Percentiles rank a stretch among this genome's conserved stretches.
Evolutionary conservation across 2,888 invertebrate species (phyloP).

Genomic region (Pherbina coryleti): DNA sequence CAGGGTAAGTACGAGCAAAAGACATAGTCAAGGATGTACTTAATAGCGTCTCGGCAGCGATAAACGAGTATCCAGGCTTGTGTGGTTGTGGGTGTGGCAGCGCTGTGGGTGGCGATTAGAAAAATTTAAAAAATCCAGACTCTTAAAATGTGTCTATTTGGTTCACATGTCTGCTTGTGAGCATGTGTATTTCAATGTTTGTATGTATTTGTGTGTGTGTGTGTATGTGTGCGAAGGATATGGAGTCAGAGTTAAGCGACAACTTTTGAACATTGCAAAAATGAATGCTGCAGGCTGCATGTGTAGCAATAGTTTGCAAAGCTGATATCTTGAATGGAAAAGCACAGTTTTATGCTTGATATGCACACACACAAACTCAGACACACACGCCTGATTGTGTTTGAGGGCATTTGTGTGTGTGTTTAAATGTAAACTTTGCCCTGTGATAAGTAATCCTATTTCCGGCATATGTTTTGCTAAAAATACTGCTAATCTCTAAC

Average conservation of each 20-base stretch:
- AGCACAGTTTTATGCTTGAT: background rate
- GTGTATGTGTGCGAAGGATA: background rate
- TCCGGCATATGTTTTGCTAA: slow-evolving; percentile 5
- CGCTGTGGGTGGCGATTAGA: background rate
- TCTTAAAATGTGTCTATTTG: no score
- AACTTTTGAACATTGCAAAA: slow-evolving; percentile 24
- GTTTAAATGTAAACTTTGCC: slow-evolving; percentile 17
- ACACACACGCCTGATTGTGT: background rate
- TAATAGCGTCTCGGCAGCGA: background rate
- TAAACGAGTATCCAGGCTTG: background rate
- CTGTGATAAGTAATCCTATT: slow-evolving; percentile 15
- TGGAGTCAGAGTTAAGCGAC: slow-evolving; percentile 18
- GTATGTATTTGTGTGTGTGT: no score
- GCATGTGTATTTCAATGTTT: no score
- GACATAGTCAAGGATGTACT: background rate
- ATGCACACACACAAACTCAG: background rate
- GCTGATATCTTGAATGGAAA: background rate
- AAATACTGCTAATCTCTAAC: slow-evolving; percentile 17
- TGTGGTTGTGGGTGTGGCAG: background rate
- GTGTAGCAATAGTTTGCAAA: slow-evolving; percentile 6
- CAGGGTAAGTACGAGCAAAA: background rate
- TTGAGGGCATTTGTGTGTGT: background rate
- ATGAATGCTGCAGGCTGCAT: slow-evolving; percentile 24
- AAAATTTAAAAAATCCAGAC: no score
- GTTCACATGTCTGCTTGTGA: background rate